Percentiles rank a stretch among this genome's conserved stretches.
phyloP scores from a whole-genome alignment of 1,140 invertebrate genomes.

The Melitaea cinxia region DNA sequence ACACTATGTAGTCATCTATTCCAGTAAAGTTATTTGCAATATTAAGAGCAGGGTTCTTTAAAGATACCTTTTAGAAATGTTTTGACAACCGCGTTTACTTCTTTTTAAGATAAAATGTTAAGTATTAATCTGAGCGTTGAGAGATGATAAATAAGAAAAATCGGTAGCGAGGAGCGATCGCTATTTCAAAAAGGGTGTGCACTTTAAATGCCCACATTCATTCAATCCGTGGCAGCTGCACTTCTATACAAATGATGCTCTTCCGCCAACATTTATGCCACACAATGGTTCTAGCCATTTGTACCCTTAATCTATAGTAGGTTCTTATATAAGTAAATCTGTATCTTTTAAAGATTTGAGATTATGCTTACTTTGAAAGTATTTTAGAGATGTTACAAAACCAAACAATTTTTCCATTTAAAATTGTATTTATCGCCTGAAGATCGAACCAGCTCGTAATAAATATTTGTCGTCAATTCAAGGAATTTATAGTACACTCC shows the following conservation, averaged over 20 bases:
- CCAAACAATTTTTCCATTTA: too few relatives aligned
- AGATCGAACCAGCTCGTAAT: too few relatives aligned
- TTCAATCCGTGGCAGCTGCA: slow-evolving; percentile 42
- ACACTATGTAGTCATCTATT: too few relatives aligned
- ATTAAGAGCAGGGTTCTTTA: background rate
- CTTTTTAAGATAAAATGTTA: slow-evolving; percentile 1
- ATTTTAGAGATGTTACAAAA: too few relatives aligned
- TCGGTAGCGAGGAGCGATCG: slow-evolving; percentile 31
- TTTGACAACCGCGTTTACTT: background rate
- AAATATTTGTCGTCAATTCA: too few relatives aligned
- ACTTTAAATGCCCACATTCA: slow-evolving; percentile 55
- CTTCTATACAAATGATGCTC: slow-evolving; percentile 41
- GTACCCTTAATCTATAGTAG: slow-evolving; percentile 10
- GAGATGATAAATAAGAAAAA: slow-evolving; percentile 35
- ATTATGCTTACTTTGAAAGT: background rate
- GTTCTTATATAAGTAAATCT: slow-evolving; percentile 2
- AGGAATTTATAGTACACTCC: too few relatives aligned
- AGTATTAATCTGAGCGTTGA: slow-evolving; percentile 19
- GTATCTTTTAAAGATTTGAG: background rate
- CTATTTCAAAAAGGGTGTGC: slow-evolving; percentile 44
- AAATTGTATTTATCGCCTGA: too few relatives aligned
- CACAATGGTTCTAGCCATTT: slow-evolving; percentile 31
- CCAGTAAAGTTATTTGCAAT: slow-evolving; percentile 17
- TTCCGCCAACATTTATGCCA: slow-evolving; percentile 43
- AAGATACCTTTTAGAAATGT: background rate